A percentile compares a stretch with the other conserved stretches of the same genome.
Conservation (phyloP, 2,113 vertebrate species). For the Dolichallabes microphthalmus region DNA sequence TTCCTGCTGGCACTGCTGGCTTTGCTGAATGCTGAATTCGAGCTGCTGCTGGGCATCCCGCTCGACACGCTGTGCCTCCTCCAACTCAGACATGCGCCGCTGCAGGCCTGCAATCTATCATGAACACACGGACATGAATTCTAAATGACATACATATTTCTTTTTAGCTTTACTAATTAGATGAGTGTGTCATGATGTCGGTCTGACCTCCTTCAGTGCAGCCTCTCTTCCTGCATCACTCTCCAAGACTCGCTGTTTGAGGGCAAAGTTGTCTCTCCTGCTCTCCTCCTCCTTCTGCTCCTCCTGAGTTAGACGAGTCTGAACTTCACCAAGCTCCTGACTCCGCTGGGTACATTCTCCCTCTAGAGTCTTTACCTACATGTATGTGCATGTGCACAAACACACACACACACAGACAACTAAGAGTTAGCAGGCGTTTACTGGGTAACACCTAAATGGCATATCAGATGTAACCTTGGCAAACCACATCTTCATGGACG, state of each 20-base stretch:
- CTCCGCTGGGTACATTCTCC: conserved; percentile 67
- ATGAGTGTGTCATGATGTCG: neutral
- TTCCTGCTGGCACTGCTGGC: conserved; percentile 52
- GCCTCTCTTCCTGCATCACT: conserved; percentile 68
- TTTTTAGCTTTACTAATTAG: neutral
- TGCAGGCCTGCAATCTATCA: conserved; percentile 71
- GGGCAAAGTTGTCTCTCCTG: conserved; percentile 59
- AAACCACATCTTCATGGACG: neutral
- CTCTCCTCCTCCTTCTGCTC: conserved; percentile 69
- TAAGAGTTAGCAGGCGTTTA: neutral
- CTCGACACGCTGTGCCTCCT: conserved; percentile 56
- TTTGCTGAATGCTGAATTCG: conserved; percentile 58
- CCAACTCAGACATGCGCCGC: conserved; percentile 64
- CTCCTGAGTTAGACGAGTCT: conserved; percentile 66
- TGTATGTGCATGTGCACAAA: neutral
- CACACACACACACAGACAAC: neutral
- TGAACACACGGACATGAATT: conserved; percentile 14
- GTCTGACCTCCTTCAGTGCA: conserved; percentile 74
- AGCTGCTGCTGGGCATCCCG: conserved; percentile 62
- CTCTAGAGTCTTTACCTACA: conserved; percentile 75
- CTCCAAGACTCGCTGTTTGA: conserved; percentile 68
- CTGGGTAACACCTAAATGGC: neutral
- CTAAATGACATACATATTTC: conserved; percentile 5
- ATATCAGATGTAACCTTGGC: neutral
- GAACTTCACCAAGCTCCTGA: conserved; percentile 70